Percentiles rank a stretch among this genome's conserved stretches.
phyloP scores from a whole-genome alignment of 2,113 vertebrate species.

The Tachuris rubrigastra region DNA sequence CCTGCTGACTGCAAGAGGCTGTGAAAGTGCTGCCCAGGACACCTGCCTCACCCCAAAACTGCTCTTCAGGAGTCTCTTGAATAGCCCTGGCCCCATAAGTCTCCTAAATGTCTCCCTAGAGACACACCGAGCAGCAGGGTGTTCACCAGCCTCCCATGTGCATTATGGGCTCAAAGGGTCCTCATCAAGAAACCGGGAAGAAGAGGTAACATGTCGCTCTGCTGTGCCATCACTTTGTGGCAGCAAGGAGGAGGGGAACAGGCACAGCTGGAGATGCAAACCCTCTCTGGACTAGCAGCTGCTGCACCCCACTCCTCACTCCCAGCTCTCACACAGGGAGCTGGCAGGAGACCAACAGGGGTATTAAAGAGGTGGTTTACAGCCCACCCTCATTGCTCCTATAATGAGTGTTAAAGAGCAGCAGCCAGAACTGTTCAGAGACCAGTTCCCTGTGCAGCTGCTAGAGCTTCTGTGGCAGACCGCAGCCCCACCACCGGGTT shows the following conservation, averaged over 20 bases:
- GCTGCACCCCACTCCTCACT: background rate
- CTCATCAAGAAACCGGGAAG: background rate
- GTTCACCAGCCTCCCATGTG: background rate
- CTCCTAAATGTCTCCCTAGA: background rate
- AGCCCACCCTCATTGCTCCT: background rate
- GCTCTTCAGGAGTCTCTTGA: background rate
- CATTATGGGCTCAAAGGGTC: background rate
- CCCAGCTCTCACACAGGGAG: background rate
- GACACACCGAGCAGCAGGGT: background rate
- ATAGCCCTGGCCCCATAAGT: background rate
- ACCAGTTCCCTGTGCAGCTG: background rate
- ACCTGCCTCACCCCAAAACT: background rate
- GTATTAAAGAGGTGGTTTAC: background rate
- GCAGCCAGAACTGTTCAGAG: background rate
- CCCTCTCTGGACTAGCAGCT: background rate
- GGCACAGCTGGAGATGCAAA: background rate
- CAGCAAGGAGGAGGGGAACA: background rate
- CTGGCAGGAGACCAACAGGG: background rate
- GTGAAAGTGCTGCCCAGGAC: fast-evolving
- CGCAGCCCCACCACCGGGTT: fast-evolving
- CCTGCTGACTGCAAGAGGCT: background rate
- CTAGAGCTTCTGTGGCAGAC: background rate
- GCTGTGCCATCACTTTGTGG: background rate
- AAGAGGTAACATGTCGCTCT: background rate
- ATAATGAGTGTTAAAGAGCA: background rate